These are phyloP conservation scores for Cettia cetti DNA, from an alignment of 2,113 vertebrate genomes.

Conservation along the genomic window DNA sequence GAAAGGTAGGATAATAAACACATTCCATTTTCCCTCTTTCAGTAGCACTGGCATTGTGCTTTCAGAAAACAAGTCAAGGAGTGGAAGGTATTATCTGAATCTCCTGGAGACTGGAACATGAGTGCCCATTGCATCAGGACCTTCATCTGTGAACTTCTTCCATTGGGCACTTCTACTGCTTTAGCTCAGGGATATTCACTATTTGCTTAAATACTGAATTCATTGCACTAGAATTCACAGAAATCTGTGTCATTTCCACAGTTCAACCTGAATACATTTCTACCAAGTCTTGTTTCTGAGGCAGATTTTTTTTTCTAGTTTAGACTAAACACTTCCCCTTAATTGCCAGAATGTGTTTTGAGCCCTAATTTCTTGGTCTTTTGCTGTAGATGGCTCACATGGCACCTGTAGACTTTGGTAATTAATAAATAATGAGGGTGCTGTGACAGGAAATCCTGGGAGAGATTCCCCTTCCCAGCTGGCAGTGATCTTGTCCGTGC, in stretches of 20 bases:
- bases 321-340: neutral
- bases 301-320: neutral
- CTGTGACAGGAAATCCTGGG: neutral
- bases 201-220: neutral
- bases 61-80: neutral
- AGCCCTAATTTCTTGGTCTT: neutral
- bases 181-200: neutral
- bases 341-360: neutral
- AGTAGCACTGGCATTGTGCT: neutral
- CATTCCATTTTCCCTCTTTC: neutral
- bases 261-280: neutral
- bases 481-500: neutral
- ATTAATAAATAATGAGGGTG: neutral
- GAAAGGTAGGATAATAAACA: constrained; percentile 14
- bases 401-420: neutral
- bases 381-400: neutral
- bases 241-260: neutral
- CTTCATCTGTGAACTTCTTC: neutral
- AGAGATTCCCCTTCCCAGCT: neutral
- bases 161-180: neutral
- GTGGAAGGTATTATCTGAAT: neutral
- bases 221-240: neutral
- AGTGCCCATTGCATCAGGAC: neutral
- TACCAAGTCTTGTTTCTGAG: neutral
- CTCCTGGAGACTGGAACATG: neutral